A percentile compares a stretch with the other conserved stretches of the same genome.
These are phyloP conservation scores for Cerastis rubricosa DNA, from an alignment of 2,888 invertebrate genomes.

Conservation along the genomic window DNA sequence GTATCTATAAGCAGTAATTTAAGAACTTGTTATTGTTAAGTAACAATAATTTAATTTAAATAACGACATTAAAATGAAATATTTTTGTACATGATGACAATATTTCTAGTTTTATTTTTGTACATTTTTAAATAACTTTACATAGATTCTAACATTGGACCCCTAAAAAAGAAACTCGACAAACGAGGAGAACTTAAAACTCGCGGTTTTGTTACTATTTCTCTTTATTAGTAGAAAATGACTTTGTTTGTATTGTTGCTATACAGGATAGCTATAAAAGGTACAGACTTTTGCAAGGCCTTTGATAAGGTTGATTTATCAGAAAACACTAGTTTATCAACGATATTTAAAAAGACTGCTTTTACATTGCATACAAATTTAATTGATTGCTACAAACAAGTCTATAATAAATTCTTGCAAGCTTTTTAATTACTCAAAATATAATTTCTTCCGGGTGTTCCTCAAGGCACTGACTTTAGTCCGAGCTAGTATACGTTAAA, in stretches of 20 bases:
- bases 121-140: not conserved
- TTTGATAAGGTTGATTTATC: conserved; percentile 19
- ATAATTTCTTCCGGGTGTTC: not conserved
- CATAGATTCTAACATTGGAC: not conserved
- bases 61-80: conserved; percentile 86
- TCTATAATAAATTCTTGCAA: not conserved
- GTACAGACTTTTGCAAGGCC: conserved; percentile 27
- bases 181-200: not conserved
- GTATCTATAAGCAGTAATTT: conserved; percentile 66
- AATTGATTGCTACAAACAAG: conserved; percentile 26
- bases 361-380: conserved; percentile 10
- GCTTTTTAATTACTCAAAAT: not conserved
- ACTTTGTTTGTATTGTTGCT: conserved; percentile 23
- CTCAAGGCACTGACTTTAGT: conserved; percentile 25
- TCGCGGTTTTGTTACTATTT: not conserved
- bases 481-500: conserved; percentile 1
- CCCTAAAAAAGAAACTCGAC: not conserved
- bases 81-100: conserved; percentile 86
- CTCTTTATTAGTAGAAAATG: not conserved
- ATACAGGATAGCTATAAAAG: conserved; percentile 30
- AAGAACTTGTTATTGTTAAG: conserved; percentile 82
- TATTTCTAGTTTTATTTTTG: conserved; percentile 70
- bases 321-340: not conserved
- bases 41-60: conserved; percentile 82
- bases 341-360: not conserved